Evolutionary conservation across 2,888 invertebrate genomes (phyloP), one percentile per base, ranked within the genome.

Genomic region (Dasysyrphus albostriatus): DNA sequence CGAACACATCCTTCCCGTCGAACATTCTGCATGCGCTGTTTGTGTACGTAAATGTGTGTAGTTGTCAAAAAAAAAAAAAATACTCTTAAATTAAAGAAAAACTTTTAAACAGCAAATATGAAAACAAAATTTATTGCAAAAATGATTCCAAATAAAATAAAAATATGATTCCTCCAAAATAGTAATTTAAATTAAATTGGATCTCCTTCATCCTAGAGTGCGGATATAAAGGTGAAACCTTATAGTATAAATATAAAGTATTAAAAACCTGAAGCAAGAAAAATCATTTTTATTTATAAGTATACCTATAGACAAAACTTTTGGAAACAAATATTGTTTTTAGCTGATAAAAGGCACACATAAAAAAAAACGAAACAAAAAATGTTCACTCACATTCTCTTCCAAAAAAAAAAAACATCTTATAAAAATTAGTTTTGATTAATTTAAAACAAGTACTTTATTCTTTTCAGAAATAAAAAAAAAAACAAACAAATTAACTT

Each of bases 351-450:
- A 8, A 63, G 54, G n/a, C 51, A 29, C 37, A 47, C 29, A 37
- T 56, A 70, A 56, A 56, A 47, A 14, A 14, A 12, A 42, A 12
- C 12, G 14, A n/a, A 65, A 76, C 14, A 69, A 72, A 78, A 39
- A 29, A 54, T 72, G 72, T 77, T 63, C 82, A 77, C 65, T 74
- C 73, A 78, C 73, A 70, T 56, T 78, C 74, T 83, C 74, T 83
- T 83, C 83, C 78, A 69, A 74, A 74, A 61, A 51, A 81, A 59
- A 51, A 76, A 82, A 76, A 72, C 51, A 54, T 77, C 58, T 65
- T 37, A 49, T 56, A 56, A 74, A 69, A 63, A 69, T 63, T n/a
- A 72, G 58, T 72, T 77, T 61, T 63, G 61, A 39, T 69, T 70
- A 59, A 44, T 70, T 76, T 70, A 63, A 81, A 65, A 61, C 16